Percentiles rank a stretch among this genome's conserved stretches.
Conservation (phyloP, 2,113 vertebrate genomes). For the Bubo scandiacus region DNA sequence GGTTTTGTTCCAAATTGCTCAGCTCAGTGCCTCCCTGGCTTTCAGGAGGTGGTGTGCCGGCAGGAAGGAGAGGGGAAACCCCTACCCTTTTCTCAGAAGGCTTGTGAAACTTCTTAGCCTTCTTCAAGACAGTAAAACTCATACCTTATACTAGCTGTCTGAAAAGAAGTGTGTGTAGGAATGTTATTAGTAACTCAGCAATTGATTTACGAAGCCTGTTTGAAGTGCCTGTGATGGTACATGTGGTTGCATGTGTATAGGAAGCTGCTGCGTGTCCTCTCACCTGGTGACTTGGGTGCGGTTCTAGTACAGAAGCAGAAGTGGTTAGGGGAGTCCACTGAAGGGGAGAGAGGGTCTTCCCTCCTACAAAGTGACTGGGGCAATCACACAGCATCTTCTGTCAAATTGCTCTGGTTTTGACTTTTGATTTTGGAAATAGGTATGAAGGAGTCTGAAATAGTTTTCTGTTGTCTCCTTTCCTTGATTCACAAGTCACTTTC, state of each 20-base stretch:
- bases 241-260: fast-evolving
- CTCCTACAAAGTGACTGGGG: background rate
- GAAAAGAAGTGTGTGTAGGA: background rate
- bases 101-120: background rate
- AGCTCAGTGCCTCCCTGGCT: constrained; percentile 55
- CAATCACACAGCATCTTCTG: background rate
- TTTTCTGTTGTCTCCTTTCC: background rate
- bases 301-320: background rate
- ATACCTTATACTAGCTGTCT: background rate
- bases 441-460: background rate
- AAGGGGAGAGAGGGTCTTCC: background rate
- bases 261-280: background rate
- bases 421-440: background rate
- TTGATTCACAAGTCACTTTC: background rate
- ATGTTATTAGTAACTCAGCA: background rate
- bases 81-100: constrained; percentile 28
- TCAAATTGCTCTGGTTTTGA: background rate
- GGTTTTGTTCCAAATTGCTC: constrained; percentile 65
- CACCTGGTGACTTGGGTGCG: background rate
- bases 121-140: background rate
- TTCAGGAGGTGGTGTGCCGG: constrained; percentile 27
- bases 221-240: background rate
- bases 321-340: background rate
- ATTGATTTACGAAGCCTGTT: background rate
- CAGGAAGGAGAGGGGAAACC: constrained; percentile 50